Base-by-base conservation (phyloP, 2,888 invertebrate species). In the Phengaris arion region DNA sequence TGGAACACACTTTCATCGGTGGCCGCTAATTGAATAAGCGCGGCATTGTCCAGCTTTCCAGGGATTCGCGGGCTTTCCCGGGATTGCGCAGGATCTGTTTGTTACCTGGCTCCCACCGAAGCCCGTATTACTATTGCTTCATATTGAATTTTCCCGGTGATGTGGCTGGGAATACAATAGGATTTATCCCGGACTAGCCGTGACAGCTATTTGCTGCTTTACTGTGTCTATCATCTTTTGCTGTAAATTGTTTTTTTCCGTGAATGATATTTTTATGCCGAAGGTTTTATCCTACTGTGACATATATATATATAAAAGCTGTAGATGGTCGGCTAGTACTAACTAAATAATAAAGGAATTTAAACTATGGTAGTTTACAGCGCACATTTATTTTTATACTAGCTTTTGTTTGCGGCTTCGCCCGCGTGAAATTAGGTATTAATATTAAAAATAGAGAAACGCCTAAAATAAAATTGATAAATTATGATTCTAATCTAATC, bases 11-110 rank as follows among this genome's bases (percentile, higher is more conserved):
- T 54, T 48, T 51, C 51, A 59, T 22, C 74, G 51, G 72, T 74
- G 59, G 76, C 64, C 70, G 68, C 77, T 80, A 80, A 80, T 80
- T 80, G 79, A 80, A 80, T 80, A 80, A 80, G 77, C 79, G 73
- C 75, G 77, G 74, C 72, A 74, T 64, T 64, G 64, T 64, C 35
- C 64, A 12, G 78, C 78, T 78, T 48, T 78, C 77, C 76, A 77
- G 74, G 78, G 74, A 55, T 74, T 75, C 77, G 73, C 75, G 75
- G 78, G 76, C 76, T 79, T 74, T 76, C 55, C 68, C 75, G 76
- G 77, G 78, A 77, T 77, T 68, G 75, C n/a, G 59, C 59, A 75
- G 45, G 59, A 74, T 75, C 78, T 78, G 79, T 81, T 79, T 81
- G 81, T 81, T 80, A 79, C 79, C 80, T 79, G 79, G 81, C 78